Base-by-base conservation (phyloP, 1,140 invertebrate genomes). In the Drosophila pallidifrons region DNA sequence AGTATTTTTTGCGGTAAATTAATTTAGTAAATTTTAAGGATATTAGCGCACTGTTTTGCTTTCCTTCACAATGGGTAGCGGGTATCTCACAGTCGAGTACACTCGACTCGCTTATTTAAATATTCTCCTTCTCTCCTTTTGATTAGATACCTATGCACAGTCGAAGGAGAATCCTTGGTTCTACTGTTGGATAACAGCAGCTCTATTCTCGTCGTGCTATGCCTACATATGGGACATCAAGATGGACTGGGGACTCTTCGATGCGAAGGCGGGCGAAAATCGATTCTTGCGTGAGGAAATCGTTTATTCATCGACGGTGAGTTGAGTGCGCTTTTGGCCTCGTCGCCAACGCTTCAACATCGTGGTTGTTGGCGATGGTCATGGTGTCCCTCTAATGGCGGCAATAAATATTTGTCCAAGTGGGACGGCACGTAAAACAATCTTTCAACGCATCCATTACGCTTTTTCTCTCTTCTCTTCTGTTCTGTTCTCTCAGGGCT, bases 181-280 rank as follows among this genome's bases (percentile, higher is more conserved):
- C 75, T 97, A 97, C 93, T 92, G 96, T 65, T 97, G 96, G 96
- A 94, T 98, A 54, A 93, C 94, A 1, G 94, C 96, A 6, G 95
- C 96, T 41, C 92, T 98, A 8, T 92, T 98, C n/a, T 97, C 96
- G 59, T 97, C 97, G 0, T 94, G 95, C 52, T 99, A 98, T 92
- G 96, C 97, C 0, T 98, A 97, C 88, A 96, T 96, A 4, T 99
- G 98, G 98, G 98, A 99, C 93, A 96, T 99, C 8, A 98, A 97
- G 93, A 98, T 99, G 97, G 98, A 99, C 94, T 99, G 98, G 98
- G 98, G 99, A 4, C 93, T 99, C n/a, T 96, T 99, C 77, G 98
- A 98, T 92, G 95, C 95, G 59, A 96, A 95, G 66, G 95, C 97
- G 32, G 92, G 92, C 55, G 97, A 99, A 93, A 98, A 98, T 93